phyloP scores from a whole-genome alignment of 2,888 invertebrate genomes.

The Hydrotaea cyrtoneurina region DNA sequence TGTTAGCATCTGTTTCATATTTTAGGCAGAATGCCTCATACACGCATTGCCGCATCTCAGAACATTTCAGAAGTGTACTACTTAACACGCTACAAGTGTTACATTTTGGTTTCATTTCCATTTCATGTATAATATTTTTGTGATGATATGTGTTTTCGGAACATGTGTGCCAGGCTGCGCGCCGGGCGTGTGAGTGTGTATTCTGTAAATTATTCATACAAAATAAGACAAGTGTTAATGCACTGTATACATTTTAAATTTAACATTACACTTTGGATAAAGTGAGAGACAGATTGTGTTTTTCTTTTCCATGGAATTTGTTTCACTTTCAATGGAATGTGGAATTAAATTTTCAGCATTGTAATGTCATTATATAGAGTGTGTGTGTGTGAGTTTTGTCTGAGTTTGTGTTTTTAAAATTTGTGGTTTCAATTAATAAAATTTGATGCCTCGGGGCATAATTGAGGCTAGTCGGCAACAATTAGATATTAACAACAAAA shows the following conservation, averaged over 20 bases:
- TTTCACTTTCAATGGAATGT: not conserved
- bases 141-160: not conserved
- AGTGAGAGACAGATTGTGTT: too few relatives aligned
- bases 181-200: too few relatives aligned
- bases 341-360: not conserved
- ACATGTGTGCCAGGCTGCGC: too few relatives aligned
- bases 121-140: not conserved
- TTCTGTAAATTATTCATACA: conserved; percentile 8
- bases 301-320: not conserved
- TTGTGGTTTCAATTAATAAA: too few relatives aligned
- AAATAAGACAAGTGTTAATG: conserved; percentile 15
- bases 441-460: too few relatives aligned
- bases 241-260: not conserved
- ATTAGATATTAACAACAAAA: too few relatives aligned
- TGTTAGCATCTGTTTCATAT: too few relatives aligned
- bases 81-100: conserved; percentile 18
- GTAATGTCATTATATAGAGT: not conserved
- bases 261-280: not conserved
- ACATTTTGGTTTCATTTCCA: not conserved
- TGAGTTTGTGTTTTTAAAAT: too few relatives aligned
- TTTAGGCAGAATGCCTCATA: not conserved
- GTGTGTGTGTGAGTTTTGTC: not conserved
- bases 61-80: not conserved
- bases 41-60: not conserved
- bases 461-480: too few relatives aligned